Conservation (phyloP, 2,797 vertebrate genomes). For the Psittacula derbiana region DNA sequence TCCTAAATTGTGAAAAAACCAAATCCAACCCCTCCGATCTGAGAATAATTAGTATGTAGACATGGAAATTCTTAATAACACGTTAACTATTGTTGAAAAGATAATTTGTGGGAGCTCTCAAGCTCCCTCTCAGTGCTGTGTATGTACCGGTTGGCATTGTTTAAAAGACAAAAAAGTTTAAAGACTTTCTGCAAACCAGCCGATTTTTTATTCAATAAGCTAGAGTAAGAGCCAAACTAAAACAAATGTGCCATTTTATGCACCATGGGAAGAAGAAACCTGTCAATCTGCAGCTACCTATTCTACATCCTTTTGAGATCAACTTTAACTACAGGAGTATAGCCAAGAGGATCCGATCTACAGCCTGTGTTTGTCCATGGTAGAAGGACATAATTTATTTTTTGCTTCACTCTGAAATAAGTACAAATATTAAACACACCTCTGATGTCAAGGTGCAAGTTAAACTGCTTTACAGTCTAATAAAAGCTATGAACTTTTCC, state of each 20-base stretch:
- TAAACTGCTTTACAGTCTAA: background rate
- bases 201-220: slow-evolving; percentile 28
- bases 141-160: slow-evolving; percentile 7
- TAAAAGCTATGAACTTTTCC: slow-evolving; percentile 20
- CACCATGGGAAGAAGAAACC: slow-evolving; percentile 48
- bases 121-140: background rate
- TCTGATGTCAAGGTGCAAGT: background rate
- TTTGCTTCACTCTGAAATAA: background rate
- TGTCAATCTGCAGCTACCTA: slow-evolving; percentile 32
- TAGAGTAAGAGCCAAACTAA: slow-evolving; percentile 24
- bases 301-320: slow-evolving; percentile 2
- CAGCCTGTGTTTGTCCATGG: background rate
- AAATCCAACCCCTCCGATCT: background rate
- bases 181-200: slow-evolving; percentile 32
- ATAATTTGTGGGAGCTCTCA: slow-evolving; percentile 20
- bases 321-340: background rate
- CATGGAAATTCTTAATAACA: slow-evolving; percentile 57
- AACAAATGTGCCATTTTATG: slow-evolving; percentile 32
- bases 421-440: slow-evolving; percentile 17
- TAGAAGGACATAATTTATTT: background rate
- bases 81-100: slow-evolving; percentile 45
- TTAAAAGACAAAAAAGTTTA: slow-evolving; percentile 56
- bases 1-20: background rate
- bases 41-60: slow-evolving; percentile 54
- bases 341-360: background rate